Conservation (phyloP, 2,797 vertebrate species). For the Rhinatrema bivittatum region DNA sequence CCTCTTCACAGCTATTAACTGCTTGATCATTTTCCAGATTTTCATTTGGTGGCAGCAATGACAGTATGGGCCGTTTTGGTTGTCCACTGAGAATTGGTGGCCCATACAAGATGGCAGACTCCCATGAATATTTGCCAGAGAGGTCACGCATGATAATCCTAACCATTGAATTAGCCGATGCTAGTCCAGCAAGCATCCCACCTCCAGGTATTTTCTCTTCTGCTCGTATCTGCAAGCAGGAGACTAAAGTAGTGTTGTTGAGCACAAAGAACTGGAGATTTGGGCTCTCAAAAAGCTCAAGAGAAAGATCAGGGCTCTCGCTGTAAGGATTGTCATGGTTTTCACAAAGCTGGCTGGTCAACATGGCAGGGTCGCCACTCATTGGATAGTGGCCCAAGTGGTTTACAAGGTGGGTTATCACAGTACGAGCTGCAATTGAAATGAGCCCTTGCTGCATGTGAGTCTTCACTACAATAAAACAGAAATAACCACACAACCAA, state of each 20-base stretch:
- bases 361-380: slow-evolving; percentile 91
- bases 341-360: slow-evolving; percentile 95
- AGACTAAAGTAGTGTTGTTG: slow-evolving; percentile 89
- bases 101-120: slow-evolving; percentile 90
- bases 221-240: slow-evolving; percentile 82
- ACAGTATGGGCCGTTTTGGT: slow-evolving; percentile 51
- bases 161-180: slow-evolving; percentile 82
- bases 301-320: slow-evolving; percentile 85
- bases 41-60: slow-evolving; percentile 51
- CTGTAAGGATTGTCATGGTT: slow-evolving; percentile 95
- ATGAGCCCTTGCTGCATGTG: slow-evolving; percentile 93
- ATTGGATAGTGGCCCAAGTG: slow-evolving; percentile 96
- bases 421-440: slow-evolving; percentile 89
- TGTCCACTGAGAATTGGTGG: slow-evolving; percentile 66
- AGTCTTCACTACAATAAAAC: slow-evolving; percentile 72
- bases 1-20: slow-evolving; percentile 47
- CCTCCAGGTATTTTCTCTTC: slow-evolving; percentile 87
- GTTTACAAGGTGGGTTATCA: slow-evolving; percentile 94
- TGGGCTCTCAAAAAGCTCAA: slow-evolving; percentile 92
- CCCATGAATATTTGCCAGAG: slow-evolving; percentile 95
- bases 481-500: no score
- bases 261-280: slow-evolving; percentile 95
- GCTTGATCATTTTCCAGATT: slow-evolving; percentile 51
- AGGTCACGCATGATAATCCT: slow-evolving; percentile 91
- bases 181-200: slow-evolving; percentile 85